Evolutionary conservation across 2,888 invertebrate genomes (phyloP).

Genomic region (Agapostemon virescens): DNA sequence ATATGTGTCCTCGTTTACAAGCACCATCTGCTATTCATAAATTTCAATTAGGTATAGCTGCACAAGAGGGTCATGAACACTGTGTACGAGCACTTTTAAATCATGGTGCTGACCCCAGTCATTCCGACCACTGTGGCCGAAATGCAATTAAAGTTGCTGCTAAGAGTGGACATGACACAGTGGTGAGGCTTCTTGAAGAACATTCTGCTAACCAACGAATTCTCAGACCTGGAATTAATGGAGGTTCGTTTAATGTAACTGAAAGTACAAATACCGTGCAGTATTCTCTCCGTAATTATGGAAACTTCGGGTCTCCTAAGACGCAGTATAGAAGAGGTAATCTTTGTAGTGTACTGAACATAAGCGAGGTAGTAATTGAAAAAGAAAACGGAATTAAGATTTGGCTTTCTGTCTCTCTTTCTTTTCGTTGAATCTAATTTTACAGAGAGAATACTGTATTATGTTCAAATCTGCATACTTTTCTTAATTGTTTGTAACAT

Average conservation of each 20-base stretch:
- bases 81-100: slow-evolving; percentile 92
- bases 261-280: background rate
- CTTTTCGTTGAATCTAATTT: too few species aligned
- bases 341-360: too few species aligned
- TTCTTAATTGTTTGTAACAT: slow-evolving; percentile 13
- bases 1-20: background rate
- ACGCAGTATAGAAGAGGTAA: too few species aligned
- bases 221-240: slow-evolving; percentile 76
- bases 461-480: background rate
- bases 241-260: slow-evolving; percentile 67
- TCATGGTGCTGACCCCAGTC: slow-evolving; percentile 92
- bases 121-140: slow-evolving; percentile 92
- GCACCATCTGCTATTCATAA: background rate
- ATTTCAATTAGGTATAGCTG: slow-evolving; percentile 88
- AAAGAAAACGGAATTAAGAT: too few species aligned
- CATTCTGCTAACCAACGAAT: slow-evolving; percentile 79
- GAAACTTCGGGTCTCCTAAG: too few species aligned
- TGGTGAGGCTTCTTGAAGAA: slow-evolving; percentile 89
- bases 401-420: too few species aligned
- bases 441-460: background rate
- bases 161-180: slow-evolving; percentile 93
- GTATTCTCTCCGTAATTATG: too few species aligned
- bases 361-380: too few species aligned
- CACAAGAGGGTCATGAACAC: slow-evolving; percentile 96
- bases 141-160: slow-evolving; percentile 94